These are phyloP conservation scores for Diachrysia chrysitis DNA, from an alignment of 2,888 invertebrate genomes.

Conservation along the genomic window DNA sequence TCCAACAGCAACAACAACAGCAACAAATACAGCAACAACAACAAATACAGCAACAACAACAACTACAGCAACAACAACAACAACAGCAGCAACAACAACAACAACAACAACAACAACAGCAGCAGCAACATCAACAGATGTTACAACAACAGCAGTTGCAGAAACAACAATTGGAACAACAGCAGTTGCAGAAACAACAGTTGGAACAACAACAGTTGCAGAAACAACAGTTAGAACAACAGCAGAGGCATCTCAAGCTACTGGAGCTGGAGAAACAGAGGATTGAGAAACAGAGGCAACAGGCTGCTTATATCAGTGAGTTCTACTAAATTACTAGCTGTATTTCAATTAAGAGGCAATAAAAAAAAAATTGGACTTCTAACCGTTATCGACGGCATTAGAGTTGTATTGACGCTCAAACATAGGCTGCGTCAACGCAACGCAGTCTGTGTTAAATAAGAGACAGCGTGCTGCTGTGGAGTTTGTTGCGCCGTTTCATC, in stretches of 20 bases:
- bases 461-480: too few relatives aligned
- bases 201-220: constrained; percentile 54
- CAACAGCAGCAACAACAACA: constrained; percentile 9
- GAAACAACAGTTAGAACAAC: constrained; percentile 45
- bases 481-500: too few relatives aligned
- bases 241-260: constrained; percentile 50
- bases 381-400: too few relatives aligned
- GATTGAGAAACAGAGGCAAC: constrained; percentile 58
- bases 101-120: constrained; percentile 7
- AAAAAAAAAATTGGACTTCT: too few relatives aligned
- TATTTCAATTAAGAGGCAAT: too few relatives aligned
- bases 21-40: constrained; percentile 26
- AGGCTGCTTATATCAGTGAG: constrained; percentile 64
- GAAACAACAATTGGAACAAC: constrained; percentile 16
- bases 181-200: constrained; percentile 49
- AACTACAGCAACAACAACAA: constrained; percentile 12
- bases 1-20: neutral
- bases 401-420: too few relatives aligned
- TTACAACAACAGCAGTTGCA: constrained; percentile 27
- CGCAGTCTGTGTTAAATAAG: too few relatives aligned
- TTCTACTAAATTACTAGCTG: constrained; percentile 23
- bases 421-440: too few relatives aligned
- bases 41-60: constrained; percentile 30
- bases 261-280: constrained; percentile 59
- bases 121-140: constrained; percentile 28